phyloP scores from a whole-genome alignment of 2,113 vertebrate species.

The Fukomys damarensis region DNA sequence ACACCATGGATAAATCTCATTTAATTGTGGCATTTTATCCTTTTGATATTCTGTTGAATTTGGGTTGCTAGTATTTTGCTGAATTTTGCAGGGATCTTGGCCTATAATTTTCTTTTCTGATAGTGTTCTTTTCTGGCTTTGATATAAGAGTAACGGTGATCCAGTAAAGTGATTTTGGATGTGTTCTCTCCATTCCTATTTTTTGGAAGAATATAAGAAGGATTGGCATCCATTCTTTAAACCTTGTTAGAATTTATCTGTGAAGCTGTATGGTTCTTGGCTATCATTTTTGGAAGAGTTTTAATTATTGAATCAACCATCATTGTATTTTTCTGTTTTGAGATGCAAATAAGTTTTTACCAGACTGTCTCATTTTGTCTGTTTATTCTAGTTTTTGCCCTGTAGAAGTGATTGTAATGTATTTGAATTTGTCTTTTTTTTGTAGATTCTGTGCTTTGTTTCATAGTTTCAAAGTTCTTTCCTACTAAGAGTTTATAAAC shows the following conservation, averaged over 20 bases:
- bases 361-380: neutral
- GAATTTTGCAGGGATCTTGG: neutral
- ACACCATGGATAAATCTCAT: neutral
- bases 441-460: conserved; percentile 23
- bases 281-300: neutral
- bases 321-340: conserved; percentile 15
- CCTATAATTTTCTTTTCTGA: neutral
- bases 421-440: conserved; percentile 34
- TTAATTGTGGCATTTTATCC: neutral
- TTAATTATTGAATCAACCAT: neutral
- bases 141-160: neutral
- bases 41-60: neutral
- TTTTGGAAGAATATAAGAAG: neutral
- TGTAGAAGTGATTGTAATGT: conserved; percentile 33
- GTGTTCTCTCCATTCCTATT: neutral
- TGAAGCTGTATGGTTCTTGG: too few relatives aligned
- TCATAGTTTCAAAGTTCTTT: neutral
- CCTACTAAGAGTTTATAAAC: neutral
- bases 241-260: neutral
- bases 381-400: conserved; percentile 22
- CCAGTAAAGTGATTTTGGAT: neutral
- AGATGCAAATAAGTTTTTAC: conserved; percentile 23
- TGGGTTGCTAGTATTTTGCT: neutral
- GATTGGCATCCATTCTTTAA: neutral
- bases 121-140: neutral